These are phyloP conservation scores for Axis porcinus DNA, from an alignment of 2,113 vertebrate genomes.

Conservation along the genomic window DNA sequence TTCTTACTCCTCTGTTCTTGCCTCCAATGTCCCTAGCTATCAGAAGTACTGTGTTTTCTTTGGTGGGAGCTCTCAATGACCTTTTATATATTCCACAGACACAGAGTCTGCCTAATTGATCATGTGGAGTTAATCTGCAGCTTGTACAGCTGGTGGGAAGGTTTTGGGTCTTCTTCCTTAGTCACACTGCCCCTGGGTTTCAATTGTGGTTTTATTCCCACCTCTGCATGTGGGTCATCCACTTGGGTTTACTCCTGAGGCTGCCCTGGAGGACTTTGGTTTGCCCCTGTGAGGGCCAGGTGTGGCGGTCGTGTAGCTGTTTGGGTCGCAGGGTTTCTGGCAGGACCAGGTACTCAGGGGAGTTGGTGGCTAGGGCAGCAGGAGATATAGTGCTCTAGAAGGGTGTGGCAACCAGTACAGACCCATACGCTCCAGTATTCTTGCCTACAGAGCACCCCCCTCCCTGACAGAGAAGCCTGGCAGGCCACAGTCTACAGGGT, in stretches of 20 bases:
- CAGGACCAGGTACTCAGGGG: background rate
- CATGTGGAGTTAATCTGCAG: accelerated
- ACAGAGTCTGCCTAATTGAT: background rate
- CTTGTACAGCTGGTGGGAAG: background rate
- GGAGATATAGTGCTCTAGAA: background rate
- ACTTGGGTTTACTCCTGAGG: background rate
- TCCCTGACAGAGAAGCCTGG: background rate
- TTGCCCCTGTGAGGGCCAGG: background rate
- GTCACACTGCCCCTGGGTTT: background rate
- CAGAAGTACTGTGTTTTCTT: background rate
- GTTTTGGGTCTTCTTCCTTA: background rate
- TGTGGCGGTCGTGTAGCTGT: background rate
- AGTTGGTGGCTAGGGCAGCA: background rate
- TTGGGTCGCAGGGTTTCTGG: background rate
- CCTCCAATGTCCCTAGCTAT: background rate
- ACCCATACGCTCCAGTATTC: background rate
- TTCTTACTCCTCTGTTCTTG: background rate
- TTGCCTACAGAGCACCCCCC: background rate
- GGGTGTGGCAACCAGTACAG: background rate
- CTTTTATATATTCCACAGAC: background rate
- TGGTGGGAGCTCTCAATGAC: background rate
- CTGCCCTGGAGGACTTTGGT: background rate
- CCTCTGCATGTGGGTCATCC: background rate
- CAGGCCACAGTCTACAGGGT: background rate
- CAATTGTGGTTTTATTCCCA: background rate